Evolutionary conservation across 2,113 vertebrate species (phyloP), one percentile per base, ranked within the genome.

Genomic region (Orthonyx spaldingii): DNA sequence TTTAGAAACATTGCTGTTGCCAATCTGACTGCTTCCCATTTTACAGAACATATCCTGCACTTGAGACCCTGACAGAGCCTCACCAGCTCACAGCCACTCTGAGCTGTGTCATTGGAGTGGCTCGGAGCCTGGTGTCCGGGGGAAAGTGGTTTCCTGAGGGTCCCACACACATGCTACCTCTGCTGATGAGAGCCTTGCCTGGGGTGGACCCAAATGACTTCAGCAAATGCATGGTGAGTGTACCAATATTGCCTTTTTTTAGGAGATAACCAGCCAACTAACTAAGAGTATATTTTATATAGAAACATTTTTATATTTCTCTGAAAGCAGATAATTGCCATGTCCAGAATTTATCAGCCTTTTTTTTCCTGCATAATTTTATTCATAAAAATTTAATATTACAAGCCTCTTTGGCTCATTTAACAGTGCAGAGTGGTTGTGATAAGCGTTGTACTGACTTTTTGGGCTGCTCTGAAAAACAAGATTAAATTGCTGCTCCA

Each of bases 141-240:
- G 98, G 98, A 7, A 98, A 76, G 78, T 99, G 98, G 97, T 99
- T 98, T 97, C 99, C 99, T 72, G 99, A 99, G 98, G 99, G 99
- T 59, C 99, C 99, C 55, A 99, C 99, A 49, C 99, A 99, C 95
- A 99, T 99, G 98, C 98, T 99, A 92, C 99, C 99, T 96, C 98
- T 99, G 13, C 97, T 99, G 94, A 99, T 99, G 99, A 99, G 99
- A 98, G 99, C 99, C 3, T 96, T 99, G 93, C 99, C 99, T 53
- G 99, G 99, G 18, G 99, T 99, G 70, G 99, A 99, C 97, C 99
- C 99, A 47, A 99, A 99, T 79, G 99, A 99, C 97, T 99, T 99
- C 96, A 99, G 99, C 98, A 99, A 99, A 96, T 99, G 99, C 97
- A 99, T 99, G 99, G 99, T 99, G 95, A 93, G 98, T 96, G 53